These are phyloP conservation scores for Lithophane leautieri DNA, from an alignment of 2,888 invertebrate species.

Conservation along the genomic window DNA sequence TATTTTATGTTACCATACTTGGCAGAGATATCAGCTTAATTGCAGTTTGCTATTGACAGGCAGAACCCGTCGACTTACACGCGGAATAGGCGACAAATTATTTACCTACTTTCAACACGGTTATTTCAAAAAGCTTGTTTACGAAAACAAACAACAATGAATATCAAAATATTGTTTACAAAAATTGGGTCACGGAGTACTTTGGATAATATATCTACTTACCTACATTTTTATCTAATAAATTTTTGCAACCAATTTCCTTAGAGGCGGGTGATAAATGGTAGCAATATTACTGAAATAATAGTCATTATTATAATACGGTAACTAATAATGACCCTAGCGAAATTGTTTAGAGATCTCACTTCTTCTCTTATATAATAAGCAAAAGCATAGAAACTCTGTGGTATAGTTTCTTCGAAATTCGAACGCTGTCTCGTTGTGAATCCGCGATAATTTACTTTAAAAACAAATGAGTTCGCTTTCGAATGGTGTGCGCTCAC, in stretches of 20 bases:
- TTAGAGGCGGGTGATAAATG: background rate
- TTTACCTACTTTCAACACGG: background rate
- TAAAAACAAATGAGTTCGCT: conserved; percentile 5
- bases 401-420: background rate
- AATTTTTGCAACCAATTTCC: conserved; percentile 15
- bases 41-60: background rate
- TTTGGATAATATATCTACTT: no score
- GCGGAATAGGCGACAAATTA: background rate
- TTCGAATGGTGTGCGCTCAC: background rate
- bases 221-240: no score
- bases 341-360: background rate
- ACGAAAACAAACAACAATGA: conserved; percentile 27
- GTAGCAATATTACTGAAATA: background rate
- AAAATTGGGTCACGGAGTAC: conserved; percentile 17
- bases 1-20: no score
- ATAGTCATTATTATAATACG: background rate
- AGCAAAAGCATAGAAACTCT: no score
- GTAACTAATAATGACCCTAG: background rate
- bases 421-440: background rate
- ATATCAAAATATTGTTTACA: conserved; percentile 10
- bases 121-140: conserved; percentile 8
- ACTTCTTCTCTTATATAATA: background rate
- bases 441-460: background rate
- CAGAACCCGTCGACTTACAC: background rate
- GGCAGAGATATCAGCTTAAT: no score